A percentile compares a stretch with the other conserved stretches of the same genome.
Evolutionary conservation across 2,888 invertebrate species (phyloP).

Genomic region (Cacoxenus indagator): DNA sequence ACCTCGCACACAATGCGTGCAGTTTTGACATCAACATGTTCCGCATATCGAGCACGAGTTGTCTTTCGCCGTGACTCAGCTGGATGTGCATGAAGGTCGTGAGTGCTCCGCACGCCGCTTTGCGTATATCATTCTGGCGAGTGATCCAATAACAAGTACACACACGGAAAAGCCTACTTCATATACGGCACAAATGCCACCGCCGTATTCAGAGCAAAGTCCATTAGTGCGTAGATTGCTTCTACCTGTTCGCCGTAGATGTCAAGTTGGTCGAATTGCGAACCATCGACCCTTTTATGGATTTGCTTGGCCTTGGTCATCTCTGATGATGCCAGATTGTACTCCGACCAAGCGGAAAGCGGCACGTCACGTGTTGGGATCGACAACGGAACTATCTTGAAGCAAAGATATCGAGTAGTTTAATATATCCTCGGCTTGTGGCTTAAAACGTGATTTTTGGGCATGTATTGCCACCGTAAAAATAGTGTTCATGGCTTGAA

Average conservation of each 20-base stretch:
- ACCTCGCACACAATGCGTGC: constrained; percentile 11
- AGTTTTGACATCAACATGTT: constrained; percentile 23
- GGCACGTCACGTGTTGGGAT: no score
- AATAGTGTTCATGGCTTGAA: no score
- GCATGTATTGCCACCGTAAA: no score
- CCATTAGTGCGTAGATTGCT: constrained; percentile 27
- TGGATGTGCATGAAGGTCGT: background rate
- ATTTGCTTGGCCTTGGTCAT: no score
- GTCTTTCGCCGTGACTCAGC: background rate
- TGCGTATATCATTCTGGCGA: background rate
- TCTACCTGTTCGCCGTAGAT: constrained; percentile 19
- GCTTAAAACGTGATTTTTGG: no score
- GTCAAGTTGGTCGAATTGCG: background rate
- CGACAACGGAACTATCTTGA: no score
- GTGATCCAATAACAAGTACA: background rate
- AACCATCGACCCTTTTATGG: no score
- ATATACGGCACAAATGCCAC: constrained; percentile 19
- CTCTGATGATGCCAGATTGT: no score
- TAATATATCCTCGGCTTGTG: no score
- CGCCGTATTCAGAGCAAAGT: constrained; percentile 21
- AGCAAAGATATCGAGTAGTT: no score
- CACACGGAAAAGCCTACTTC: background rate
- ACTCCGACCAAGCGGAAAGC: no score
- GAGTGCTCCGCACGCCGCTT: constrained; percentile 18
- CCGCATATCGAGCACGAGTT: background rate